Percentiles rank a stretch among this genome's conserved stretches.
These are phyloP conservation scores for Lycocerus yunnanus DNA, from an alignment of 2,888 invertebrate genomes.

Conservation along the genomic window DNA sequence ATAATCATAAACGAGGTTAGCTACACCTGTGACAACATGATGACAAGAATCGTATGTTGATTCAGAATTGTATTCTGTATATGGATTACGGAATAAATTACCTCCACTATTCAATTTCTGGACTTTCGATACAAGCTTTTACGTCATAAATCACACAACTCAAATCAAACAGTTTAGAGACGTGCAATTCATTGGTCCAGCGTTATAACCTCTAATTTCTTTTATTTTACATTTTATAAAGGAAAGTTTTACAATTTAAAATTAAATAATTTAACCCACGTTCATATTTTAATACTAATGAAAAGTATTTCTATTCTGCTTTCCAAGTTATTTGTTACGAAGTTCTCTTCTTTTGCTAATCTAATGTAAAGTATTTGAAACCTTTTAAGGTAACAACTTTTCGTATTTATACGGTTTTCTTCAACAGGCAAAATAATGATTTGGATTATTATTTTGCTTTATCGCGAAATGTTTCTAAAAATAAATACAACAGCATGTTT, in stretches of 20 bases:
- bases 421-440: neutral
- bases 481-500: neutral
- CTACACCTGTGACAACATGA: slow-evolving; percentile 24
- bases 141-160: neutral
- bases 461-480: neutral
- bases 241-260: neutral
- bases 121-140: neutral
- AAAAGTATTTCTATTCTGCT: neutral
- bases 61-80: neutral
- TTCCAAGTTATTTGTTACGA: neutral
- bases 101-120: neutral
- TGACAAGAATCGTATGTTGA: neutral
- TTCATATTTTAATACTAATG: neutral
- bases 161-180: neutral
- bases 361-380: neutral
- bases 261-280: neutral
- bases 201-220: too few species aligned
- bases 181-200: too few species aligned
- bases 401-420: neutral
- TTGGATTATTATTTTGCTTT: neutral
- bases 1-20: slow-evolving; percentile 20
- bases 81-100: neutral
- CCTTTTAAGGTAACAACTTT: slow-evolving; percentile 2
- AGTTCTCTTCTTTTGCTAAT: neutral
- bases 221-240: too few species aligned